Evolutionary conservation across 2,888 invertebrate genomes (phyloP).

Genomic region (Euplagia quadripunctaria): DNA sequence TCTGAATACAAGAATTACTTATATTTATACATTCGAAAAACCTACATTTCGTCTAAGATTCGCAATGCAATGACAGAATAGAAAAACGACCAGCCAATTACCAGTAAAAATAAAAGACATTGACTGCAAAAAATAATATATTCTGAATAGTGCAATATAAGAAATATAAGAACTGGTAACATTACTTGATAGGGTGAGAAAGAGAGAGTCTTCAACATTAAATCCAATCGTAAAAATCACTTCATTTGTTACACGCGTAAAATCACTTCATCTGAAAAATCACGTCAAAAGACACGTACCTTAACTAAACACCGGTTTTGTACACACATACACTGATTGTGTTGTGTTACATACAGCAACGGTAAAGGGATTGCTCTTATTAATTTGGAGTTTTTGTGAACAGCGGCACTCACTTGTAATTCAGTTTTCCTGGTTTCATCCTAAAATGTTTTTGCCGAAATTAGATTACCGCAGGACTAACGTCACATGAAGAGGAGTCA

Average conservation of each 20-base stretch:
- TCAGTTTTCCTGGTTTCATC: conserved; percentile 2
- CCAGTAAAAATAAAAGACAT: too few species aligned
- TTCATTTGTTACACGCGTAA: not conserved
- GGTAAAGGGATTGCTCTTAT: not conserved
- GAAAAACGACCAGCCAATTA: too few species aligned
- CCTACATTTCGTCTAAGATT: too few species aligned
- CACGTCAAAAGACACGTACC: too few species aligned
- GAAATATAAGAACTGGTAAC: too few species aligned
- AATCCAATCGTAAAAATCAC: not conserved
- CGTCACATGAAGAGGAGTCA: not conserved
- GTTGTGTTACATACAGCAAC: not conserved
- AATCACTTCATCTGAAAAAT: too few species aligned
- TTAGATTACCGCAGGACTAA: not conserved
- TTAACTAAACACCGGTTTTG: too few species aligned
- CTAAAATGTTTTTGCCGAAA: conserved; percentile 5
- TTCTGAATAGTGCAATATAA: too few species aligned
- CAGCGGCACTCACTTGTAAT: conserved; percentile 7
- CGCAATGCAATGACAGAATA: too few species aligned
- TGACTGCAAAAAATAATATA: too few species aligned
- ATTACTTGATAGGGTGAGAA: too few species aligned
- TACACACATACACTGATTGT: not conserved
- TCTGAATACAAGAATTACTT: too few species aligned
- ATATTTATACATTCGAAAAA: not conserved
- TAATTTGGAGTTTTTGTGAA: conserved; percentile 5
- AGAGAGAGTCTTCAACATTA: not conserved